phyloP scores from a whole-genome alignment of 23 tunicate genomes.

The Clavelina lepadiformis region DNA sequence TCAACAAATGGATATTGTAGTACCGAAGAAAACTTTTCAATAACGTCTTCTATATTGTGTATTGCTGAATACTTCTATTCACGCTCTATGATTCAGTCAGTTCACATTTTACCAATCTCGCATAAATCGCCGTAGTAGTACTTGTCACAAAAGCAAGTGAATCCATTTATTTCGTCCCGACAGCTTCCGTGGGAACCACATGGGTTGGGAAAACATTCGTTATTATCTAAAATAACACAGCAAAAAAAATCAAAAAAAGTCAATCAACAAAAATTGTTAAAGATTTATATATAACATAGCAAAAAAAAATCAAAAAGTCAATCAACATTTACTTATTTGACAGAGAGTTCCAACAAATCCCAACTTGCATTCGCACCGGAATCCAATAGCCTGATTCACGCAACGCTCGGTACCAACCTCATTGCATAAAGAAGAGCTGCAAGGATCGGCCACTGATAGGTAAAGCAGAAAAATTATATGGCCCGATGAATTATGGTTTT shows the following conservation, averaged over 20 bases:
- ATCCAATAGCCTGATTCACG: neutral
- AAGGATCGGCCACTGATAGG: neutral
- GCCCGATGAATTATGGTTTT: too few relatives aligned
- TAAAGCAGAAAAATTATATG: too few relatives aligned
- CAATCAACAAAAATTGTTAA: too few relatives aligned
- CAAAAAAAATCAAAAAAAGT: too few relatives aligned
- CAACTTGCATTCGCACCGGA: constrained; percentile 21
- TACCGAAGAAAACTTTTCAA: too few relatives aligned
- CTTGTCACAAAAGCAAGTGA: constrained; percentile 39
- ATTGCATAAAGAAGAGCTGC: neutral
- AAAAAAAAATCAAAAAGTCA: neutral
- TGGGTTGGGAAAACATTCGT: constrained; percentile 32
- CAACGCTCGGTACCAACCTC: neutral
- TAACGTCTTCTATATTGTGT: too few relatives aligned
- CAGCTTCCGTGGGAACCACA: constrained; percentile 29
- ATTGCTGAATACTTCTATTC: too few relatives aligned
- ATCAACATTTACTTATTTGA: neutral
- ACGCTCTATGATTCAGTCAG: too few relatives aligned
- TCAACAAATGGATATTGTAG: too few relatives aligned
- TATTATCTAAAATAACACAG: constrained; percentile 2
- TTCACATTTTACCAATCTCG: constrained; percentile 23
- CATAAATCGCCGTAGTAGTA: constrained; percentile 16
- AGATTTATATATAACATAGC: neutral
- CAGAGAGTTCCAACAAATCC: constrained; percentile 25
- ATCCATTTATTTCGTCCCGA: constrained; percentile 17